Percentiles rank a stretch among this genome's conserved stretches.
phyloP scores from a whole-genome alignment of 2,113 vertebrate species.

The Glareola pratincola region DNA sequence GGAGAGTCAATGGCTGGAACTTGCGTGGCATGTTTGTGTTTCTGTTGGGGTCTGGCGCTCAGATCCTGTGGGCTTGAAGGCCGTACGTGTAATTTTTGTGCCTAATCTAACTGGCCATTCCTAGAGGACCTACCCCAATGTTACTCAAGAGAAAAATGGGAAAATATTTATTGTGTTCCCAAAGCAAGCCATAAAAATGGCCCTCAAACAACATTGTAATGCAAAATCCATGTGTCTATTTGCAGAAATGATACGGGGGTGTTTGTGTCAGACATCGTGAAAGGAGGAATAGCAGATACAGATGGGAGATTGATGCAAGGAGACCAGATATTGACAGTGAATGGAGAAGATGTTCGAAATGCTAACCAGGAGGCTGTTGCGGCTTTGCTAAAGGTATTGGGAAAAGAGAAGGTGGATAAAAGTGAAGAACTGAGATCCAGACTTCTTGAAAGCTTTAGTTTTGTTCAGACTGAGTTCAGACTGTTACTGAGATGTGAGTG shows the following conservation, averaged over 20 bases:
- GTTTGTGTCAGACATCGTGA: conserved; percentile 96
- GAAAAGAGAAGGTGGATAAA: background rate
- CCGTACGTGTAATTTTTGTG: background rate
- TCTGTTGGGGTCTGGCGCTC: background rate
- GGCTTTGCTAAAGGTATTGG: conserved; percentile 88
- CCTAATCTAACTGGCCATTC: background rate
- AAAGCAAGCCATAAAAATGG: background rate
- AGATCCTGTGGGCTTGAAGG: background rate
- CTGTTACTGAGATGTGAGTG: background rate
- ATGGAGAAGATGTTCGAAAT: conserved; percentile 88
- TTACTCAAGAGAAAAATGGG: background rate
- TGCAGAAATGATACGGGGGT: conserved; percentile 92
- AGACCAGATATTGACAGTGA: conserved; percentile 93
- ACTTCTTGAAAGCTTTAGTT: background rate
- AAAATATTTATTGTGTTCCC: background rate
- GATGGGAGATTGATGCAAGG: conserved; percentile 91
- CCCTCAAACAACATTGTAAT: background rate
- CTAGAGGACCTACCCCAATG: background rate
- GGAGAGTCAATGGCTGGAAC: background rate
- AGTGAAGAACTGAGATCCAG: background rate
- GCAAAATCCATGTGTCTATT: background rate
- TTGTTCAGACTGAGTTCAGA: background rate
- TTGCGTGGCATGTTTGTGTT: background rate
- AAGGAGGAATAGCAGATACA: conserved; percentile 87
- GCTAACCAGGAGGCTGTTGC: conserved; percentile 94